A percentile compares a stretch with the other conserved stretches of the same genome.
These are phyloP conservation scores for Calliphora vicina DNA, from an alignment of 1,140 invertebrate species.

Conservation along the genomic window DNA sequence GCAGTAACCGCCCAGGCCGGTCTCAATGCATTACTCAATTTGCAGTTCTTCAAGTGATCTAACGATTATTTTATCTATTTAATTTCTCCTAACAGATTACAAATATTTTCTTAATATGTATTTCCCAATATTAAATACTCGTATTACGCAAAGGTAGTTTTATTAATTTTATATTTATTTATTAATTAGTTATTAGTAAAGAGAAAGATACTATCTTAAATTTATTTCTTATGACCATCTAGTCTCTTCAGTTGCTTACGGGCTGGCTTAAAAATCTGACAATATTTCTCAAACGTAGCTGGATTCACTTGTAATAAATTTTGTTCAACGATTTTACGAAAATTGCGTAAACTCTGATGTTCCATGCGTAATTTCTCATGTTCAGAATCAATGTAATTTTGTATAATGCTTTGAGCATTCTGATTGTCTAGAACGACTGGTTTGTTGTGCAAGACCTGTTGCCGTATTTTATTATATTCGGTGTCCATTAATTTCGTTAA, in stretches of 20 bases:
- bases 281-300: conserved; percentile 46
- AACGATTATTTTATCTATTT: too few relatives aligned
- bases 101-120: too few relatives aligned
- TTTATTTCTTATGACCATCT: conserved; percentile 10
- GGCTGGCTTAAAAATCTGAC: neutral
- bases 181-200: too few relatives aligned
- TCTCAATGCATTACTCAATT: too few relatives aligned
- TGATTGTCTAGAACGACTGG: neutral
- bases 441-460: neutral
- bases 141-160: too few relatives aligned
- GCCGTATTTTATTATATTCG: conserved; percentile 19
- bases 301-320: conserved; percentile 43
- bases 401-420: neutral
- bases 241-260: neutral
- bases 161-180: too few relatives aligned
- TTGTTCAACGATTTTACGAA: conserved; percentile 47
- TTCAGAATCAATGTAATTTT: conserved; percentile 7
- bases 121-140: too few relatives aligned
- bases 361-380: conserved; percentile 25
- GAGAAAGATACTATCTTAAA: too few relatives aligned
- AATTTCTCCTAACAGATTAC: too few relatives aligned
- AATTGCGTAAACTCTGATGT: conserved; percentile 37
- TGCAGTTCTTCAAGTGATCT: too few relatives aligned
- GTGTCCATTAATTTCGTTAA: conserved; percentile 32
- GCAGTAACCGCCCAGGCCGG: too few relatives aligned